Conservation (phyloP, 1,140 invertebrate species). For the Carcinoscorpius rotundicauda region DNA sequence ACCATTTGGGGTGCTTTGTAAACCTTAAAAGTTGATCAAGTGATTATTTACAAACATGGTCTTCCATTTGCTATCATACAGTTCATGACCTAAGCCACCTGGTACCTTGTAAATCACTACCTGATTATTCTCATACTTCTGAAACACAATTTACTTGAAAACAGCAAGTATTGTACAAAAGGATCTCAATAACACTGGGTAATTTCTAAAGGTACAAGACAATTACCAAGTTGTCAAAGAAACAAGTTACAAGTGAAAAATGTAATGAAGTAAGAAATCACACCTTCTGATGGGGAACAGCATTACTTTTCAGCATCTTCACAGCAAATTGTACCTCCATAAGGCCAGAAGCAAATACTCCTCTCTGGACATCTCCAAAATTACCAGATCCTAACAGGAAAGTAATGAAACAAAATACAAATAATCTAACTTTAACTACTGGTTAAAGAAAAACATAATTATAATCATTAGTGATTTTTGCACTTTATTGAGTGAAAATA, state of each 20-base stretch:
- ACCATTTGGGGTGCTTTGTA: too few relatives aligned
- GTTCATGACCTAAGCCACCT: too few relatives aligned
- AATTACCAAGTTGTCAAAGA: neutral
- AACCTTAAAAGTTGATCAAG: too few relatives aligned
- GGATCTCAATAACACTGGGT: neutral
- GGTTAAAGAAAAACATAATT: too few relatives aligned
- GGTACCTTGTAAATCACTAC: too few relatives aligned
- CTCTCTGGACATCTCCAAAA: slow-evolving; percentile 38
- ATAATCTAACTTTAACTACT: neutral
- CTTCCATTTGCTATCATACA: too few relatives aligned
- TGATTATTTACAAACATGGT: too few relatives aligned
- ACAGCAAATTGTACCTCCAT: slow-evolving; percentile 36
- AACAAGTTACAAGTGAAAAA: too few relatives aligned
- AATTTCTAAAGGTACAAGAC: neutral
- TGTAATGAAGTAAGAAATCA: neutral
- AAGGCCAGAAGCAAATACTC: slow-evolving; percentile 28
- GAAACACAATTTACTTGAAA: too few relatives aligned
- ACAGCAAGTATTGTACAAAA: neutral
- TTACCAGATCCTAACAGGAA: slow-evolving; percentile 32
- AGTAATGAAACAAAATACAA: slow-evolving; percentile 1
- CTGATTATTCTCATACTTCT: too few relatives aligned
- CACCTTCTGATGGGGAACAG: slow-evolving; percentile 27
- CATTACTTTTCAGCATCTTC: slow-evolving; percentile 37
- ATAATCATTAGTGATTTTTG: too few relatives aligned
- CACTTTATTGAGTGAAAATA: too few relatives aligned